Evolutionary conservation across 1,140 invertebrate genomes (phyloP), one percentile per base, ranked within the genome.

Genomic region (Hyles vespertilio): DNA sequence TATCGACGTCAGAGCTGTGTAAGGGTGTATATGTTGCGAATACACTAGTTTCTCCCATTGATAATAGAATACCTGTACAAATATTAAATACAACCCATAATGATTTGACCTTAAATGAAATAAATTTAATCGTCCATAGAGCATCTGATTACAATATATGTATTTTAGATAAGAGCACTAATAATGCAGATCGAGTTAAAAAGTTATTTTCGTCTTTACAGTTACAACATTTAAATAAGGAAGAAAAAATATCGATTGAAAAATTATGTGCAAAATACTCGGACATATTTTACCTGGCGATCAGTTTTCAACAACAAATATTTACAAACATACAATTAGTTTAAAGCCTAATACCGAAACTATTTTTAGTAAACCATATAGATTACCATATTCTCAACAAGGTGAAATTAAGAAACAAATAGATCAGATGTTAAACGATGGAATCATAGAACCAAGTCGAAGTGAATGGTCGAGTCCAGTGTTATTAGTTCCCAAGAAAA

Each of bases 231-330:
- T 51, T 59, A 52, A 59, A 56, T 46, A 34, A 57, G 8, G 59
- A 67, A 48, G 57, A 62, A 51, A 49, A 57, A 59, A 54, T 2
- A 51, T 44, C 43, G 33, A 67, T 67, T 10, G 59, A 56, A 49
- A 56, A 58, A 34, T 55, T 66, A 36, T 66, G 64, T 56, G 64
- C 56, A 32, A 66, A 66, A 59, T 66, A 66, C 56, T 48, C 56
- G 1, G 59, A 66, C 59, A 52, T 66, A 34, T 66, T 66, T 56
- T 66, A 61, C 56, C 52, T 40, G 59, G 64, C 7, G 64, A 66
- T 46, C 46, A 53, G 36, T 49, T 64, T 32, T 32, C 9, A 36
- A 57, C 55, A 32, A 65, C 63, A 12, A 48, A 66, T 55, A 40
- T 40, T 22, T 22, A 22, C 22, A 22, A 22, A 22, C 58, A 67